phyloP scores from a whole-genome alignment of 2,888 invertebrate genomes.

The Parascotia fuliginaria region DNA sequence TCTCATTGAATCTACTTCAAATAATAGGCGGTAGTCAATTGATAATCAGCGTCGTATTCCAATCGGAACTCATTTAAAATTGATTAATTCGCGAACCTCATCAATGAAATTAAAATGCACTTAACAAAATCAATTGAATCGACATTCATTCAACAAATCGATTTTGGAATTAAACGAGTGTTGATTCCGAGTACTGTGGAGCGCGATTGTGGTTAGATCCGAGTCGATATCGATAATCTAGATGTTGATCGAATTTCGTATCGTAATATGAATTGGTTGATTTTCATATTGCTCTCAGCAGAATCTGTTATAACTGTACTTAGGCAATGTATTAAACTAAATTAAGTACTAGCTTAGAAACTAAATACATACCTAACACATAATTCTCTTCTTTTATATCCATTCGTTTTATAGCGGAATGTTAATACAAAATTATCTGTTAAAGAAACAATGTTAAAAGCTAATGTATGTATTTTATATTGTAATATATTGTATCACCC shows the following conservation, averaged over 20 bases:
- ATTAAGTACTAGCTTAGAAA: no score
- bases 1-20: not conserved
- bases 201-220: slow-evolving; percentile 22
- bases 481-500: not conserved
- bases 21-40: not conserved
- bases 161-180: slow-evolving; percentile 51
- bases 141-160: slow-evolving; percentile 57
- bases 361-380: no score
- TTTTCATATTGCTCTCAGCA: not conserved
- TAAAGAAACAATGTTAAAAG: no score
- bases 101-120: slow-evolving; percentile 58
- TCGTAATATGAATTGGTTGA: not conserved
- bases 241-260: slow-evolving; percentile 9
- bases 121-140: slow-evolving; percentile 58
- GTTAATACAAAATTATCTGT: no score
- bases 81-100: slow-evolving; percentile 52
- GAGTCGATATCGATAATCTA: slow-evolving; percentile 24
- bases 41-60: not conserved
- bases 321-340: no score
- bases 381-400: no score
- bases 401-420: no score
- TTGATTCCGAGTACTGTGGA: slow-evolving; percentile 41
- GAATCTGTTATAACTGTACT: no score
- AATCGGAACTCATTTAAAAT: slow-evolving; percentile 28
- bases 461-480: no score